Evolutionary conservation across 2,888 invertebrate genomes (phyloP).

Genomic region (Platycheirus albimanus): DNA sequence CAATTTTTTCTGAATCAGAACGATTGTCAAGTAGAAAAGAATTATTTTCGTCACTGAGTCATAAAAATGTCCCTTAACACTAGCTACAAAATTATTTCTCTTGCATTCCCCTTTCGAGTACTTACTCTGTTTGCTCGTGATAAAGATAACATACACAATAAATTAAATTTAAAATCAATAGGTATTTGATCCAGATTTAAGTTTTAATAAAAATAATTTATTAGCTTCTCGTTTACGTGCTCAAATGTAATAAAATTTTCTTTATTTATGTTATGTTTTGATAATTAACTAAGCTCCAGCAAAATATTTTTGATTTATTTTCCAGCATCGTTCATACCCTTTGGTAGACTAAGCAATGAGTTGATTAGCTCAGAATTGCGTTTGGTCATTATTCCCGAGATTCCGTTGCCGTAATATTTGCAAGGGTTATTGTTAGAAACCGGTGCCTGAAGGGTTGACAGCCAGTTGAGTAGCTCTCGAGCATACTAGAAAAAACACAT

Average conservation of each 20-base stretch:
- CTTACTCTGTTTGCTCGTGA: no score
- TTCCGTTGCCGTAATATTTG: constrained; percentile 76
- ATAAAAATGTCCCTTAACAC: no score
- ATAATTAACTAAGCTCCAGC: constrained; percentile 34
- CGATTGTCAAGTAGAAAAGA: no score
- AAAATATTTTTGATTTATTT: constrained; percentile 81
- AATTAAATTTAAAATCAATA: no score
- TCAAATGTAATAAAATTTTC: constrained; percentile 1
- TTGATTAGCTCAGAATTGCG: constrained; percentile 89
- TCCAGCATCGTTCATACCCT: constrained; percentile 89
- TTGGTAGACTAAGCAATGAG: constrained; percentile 89
- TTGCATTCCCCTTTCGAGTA: no score
- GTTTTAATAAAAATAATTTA: no score
- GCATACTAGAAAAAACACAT: constrained; percentile 75
- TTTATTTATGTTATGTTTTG: constrained; percentile 24
- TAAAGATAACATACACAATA: no score
- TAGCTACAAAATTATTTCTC: no score
- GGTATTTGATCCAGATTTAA: no score
- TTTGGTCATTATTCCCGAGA: constrained; percentile 83
- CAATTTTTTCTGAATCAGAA: no score
- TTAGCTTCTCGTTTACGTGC: no score
- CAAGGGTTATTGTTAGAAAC: constrained; percentile 76
- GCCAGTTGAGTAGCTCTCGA: constrained; percentile 80
- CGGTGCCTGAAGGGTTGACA: constrained; percentile 78
- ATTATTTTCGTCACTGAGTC: no score